phyloP scores from a whole-genome alignment of 2,888 invertebrate genomes.

The Itoplectis maculator region DNA sequence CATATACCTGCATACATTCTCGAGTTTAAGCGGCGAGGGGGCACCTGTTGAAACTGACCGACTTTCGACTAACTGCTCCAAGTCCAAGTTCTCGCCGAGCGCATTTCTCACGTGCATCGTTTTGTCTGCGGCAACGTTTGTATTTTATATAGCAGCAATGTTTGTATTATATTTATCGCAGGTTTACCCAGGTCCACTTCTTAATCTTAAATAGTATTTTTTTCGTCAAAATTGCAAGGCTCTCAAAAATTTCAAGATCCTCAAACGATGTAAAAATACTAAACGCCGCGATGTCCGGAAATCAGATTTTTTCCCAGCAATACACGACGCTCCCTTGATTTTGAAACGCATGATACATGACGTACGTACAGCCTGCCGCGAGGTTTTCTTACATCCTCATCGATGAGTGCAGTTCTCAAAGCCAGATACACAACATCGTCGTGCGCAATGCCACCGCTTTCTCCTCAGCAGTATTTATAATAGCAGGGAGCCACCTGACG shows the following conservation, averaged over 20 bases:
- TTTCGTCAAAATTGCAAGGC: no score
- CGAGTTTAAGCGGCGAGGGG: slow-evolving; percentile 57
- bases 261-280: background rate
- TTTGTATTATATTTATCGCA: slow-evolving; percentile 46
- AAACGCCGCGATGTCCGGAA: background rate
- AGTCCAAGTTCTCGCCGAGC: slow-evolving; percentile 10
- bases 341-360: no score
- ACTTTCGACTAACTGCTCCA: slow-evolving; percentile 46
- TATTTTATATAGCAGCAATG: background rate
- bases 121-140: background rate
- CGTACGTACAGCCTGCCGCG: background rate
- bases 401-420: slow-evolving; percentile 16
- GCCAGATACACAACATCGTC: slow-evolving; percentile 12
- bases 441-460: slow-evolving; percentile 7
- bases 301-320: background rate
- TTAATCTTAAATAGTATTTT: no score
- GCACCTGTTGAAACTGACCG: slow-evolving; percentile 82
- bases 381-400: slow-evolving; percentile 24
- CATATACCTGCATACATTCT: slow-evolving; percentile 80
- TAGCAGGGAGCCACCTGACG: slow-evolving; percentile 79
- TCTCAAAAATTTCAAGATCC: no score
- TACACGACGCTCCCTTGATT: background rate
- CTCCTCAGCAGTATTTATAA: slow-evolving; percentile 78
- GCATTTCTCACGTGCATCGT: background rate
- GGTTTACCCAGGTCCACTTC: background rate